These are phyloP conservation scores for Pangasianodon gigas DNA, from an alignment of 2,113 vertebrate species.

Conservation along the genomic window DNA sequence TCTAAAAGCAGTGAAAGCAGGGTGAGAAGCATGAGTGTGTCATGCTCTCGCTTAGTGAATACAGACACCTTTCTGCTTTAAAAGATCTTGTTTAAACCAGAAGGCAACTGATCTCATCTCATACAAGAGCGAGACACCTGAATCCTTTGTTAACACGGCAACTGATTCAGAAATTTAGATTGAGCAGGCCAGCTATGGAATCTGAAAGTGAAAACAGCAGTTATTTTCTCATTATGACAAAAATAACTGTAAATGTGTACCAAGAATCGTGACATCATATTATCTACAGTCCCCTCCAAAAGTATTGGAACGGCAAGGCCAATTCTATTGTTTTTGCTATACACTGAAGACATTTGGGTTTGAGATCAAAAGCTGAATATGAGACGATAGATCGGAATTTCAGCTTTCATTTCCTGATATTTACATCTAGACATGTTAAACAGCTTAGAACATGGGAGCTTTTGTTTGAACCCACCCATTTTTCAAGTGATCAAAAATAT, in stretches of 20 bases:
- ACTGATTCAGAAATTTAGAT: neutral
- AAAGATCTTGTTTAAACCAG: neutral
- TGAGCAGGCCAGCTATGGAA: neutral
- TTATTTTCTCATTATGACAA: constrained; percentile 10
- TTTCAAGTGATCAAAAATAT: neutral
- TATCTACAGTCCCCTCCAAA: neutral
- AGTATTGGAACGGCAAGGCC: neutral
- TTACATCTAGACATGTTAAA: neutral
- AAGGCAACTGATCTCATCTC: neutral
- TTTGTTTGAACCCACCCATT: neutral
- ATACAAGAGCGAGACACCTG: neutral
- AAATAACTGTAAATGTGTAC: neutral
- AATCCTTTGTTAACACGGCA: neutral
- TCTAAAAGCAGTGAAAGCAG: neutral
- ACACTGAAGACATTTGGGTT: neutral
- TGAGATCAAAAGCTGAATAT: neutral
- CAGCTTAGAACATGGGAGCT: neutral
- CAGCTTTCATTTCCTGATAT: neutral
- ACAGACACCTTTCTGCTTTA: neutral
- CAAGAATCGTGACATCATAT: neutral
- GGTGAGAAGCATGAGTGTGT: neutral
- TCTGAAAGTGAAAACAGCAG: constrained; percentile 22
- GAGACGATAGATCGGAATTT: neutral
- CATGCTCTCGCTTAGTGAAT: neutral
- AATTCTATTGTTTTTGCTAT: neutral